phyloP scores from a whole-genome alignment of 2,797 vertebrate species.

The Tenualosa ilisha region DNA sequence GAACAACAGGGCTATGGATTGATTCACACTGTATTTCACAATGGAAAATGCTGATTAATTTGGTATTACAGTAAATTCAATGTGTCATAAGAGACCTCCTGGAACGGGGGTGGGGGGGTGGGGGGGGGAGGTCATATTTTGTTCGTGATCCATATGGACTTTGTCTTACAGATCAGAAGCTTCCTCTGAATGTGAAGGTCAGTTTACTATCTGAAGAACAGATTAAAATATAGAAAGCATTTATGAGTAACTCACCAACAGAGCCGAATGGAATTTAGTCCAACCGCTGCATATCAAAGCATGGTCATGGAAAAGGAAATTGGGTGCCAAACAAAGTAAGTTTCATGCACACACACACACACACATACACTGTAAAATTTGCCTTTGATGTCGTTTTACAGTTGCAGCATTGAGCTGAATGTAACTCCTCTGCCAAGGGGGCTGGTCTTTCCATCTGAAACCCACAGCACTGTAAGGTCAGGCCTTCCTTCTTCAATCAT shows the following conservation, averaged over 20 bases:
- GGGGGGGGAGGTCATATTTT: too few species aligned
- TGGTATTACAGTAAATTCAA: neutral
- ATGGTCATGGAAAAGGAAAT: neutral
- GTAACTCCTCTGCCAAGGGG: neutral
- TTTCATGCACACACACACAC: neutral
- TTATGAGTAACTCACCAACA: neutral
- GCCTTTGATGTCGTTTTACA: conserved; percentile 7
- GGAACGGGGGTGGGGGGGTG: too few species aligned
- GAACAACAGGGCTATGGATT: too few species aligned
- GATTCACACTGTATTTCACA: too few species aligned
- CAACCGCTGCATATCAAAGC: neutral
- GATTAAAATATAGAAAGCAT: neutral
- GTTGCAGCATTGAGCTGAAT: conserved; percentile 12
- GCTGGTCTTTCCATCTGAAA: neutral
- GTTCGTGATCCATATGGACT: neutral
- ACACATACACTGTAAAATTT: neutral
- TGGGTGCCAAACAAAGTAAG: neutral
- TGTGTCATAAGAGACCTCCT: neutral
- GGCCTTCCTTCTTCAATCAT: neutral
- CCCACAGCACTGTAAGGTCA: neutral
- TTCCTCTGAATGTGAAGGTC: neutral
- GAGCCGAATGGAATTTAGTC: neutral
- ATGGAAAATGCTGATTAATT: neutral
- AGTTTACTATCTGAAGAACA: neutral
- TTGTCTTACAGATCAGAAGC: neutral